Evolutionary conservation across 1,140 invertebrate species (phyloP), one percentile per base, ranked within the genome.

Genomic region (Anoplolepis gracilipes): DNA sequence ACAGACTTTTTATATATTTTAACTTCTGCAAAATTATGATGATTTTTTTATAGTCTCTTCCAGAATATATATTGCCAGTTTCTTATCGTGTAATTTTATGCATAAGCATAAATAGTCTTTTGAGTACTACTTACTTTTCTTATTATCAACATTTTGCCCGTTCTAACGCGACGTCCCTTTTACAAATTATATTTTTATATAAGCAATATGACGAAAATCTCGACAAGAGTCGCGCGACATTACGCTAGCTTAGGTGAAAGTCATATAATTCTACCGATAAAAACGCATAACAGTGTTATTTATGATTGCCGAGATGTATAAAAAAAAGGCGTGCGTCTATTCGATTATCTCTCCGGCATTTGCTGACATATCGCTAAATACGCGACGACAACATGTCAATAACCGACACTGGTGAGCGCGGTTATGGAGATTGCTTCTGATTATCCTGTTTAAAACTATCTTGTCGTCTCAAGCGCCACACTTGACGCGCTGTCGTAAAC

Each of bases 281-380:
- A 73, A 73, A 72, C 8, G 25, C 67, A 69, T 79, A 79, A 79
- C 55, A 22, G n/a, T n/a, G 39, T 46, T 87, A 67, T 88, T 88
- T 85, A 88, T 30, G 25, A 42, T 39, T 70, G 13, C 22, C 19
- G 53, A 67, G 55, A 28, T 33, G 59, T 46, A 42, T 76, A 69
- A 85, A 75, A 30, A 57, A 67, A 25, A 72, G 61, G 69, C 28
- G 57, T 33, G 59, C 28, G 55, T 42, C 69, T 88, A 85, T 61
- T 67, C 73, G 84, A 79, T 85, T 85, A 67, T 55, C 57, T 72
- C 59, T 79, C 59, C 16, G 11, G 36, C 28, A 55, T 62, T 86
- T 88, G 85, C 64, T 78, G 64, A 82, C 86, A 88, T 86, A 73
- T 82, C 65, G 64, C 19, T 85, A 59, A 89, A 89, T 88, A 53